Base-by-base conservation (phyloP, 53 echinoderm and acorn worm species). In the Zoroaster sp. region DNA sequence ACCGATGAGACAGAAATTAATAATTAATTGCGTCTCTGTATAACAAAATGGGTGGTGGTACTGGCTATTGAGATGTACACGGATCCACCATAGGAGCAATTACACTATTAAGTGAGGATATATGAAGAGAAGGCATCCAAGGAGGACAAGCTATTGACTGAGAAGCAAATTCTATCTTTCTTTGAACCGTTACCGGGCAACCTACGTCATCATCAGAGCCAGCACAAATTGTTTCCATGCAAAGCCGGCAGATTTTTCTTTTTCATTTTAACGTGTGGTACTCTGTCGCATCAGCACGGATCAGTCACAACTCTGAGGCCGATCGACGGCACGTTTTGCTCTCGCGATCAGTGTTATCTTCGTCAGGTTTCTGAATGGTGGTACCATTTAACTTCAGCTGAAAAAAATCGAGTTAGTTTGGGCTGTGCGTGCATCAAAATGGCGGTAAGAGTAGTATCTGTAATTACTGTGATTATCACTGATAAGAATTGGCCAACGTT, bases 161-260 rank as follows among this genome's bases (percentile, higher is more conserved):
- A 11, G 44, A 49, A 45, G 31, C 42, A 30, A 45, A 51, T 3
- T 76, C 31, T 13, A 31, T 75, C 14, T 31, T 10, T 45, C 32
- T 51, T 14, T 76, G 31, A 76, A 7, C 76, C 15, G 76, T 76
- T 33, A 41, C 76, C 76, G 13, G 34, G 76, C 76, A 76, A 76
- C 76, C 9, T 34, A 14, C 49, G 47, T 51, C 49, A 21, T 46
- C 51, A 47, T 31, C 15, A 33, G 36, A 69, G 15, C 6, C 36
- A 14, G 69, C 28, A 18, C 6, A 17, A 69, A 69, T 69, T 14
- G 34, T 69, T 69, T 36, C 36, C 37, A 25, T 11, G 23, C 63
- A 28, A 59, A 59, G 28, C 63, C 23, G 63, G 63, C 7, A n/a
- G n/a, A n/a, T n/a, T 46, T 45, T 13, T 33, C 15, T 46, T 14